Conservation (phyloP, 1,140 invertebrate genomes). For the Trichogramma pretiosum region DNA sequence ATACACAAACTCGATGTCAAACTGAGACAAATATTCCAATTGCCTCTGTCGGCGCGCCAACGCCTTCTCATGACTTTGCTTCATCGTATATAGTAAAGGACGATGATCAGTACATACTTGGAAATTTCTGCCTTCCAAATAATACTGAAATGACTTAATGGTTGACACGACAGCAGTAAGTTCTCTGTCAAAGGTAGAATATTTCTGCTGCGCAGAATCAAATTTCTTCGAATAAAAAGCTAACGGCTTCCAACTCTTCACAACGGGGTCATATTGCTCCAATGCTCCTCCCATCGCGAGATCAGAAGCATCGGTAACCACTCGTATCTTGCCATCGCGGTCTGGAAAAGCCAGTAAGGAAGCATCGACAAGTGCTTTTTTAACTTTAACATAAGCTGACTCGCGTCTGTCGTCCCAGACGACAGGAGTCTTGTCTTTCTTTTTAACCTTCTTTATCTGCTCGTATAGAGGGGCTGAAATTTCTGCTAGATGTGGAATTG, state of each 20-base stretch:
- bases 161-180: conserved; percentile 24
- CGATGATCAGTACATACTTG: conserved; percentile 20
- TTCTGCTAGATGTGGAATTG: neutral
- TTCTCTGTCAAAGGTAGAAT: conserved; percentile 26
- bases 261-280: neutral
- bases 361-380: conserved; percentile 19
- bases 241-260: conserved; percentile 23
- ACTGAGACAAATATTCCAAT: no score
- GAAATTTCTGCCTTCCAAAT: conserved; percentile 22
- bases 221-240: conserved; percentile 37
- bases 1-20: no score
- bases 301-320: neutral
- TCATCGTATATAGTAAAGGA: no score
- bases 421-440: neutral
- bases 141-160: conserved; percentile 26
- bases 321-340: no score
- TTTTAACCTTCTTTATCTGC: neutral
- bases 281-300: neutral
- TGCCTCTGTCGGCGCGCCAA: no score
- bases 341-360: no score
- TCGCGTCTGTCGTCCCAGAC: neutral
- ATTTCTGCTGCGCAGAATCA: conserved; percentile 25
- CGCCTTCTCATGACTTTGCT: no score
- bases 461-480: neutral
- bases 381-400: conserved; percentile 15